phyloP scores from a whole-genome alignment of 2,113 vertebrate species.

The Pholis gunnellus region DNA sequence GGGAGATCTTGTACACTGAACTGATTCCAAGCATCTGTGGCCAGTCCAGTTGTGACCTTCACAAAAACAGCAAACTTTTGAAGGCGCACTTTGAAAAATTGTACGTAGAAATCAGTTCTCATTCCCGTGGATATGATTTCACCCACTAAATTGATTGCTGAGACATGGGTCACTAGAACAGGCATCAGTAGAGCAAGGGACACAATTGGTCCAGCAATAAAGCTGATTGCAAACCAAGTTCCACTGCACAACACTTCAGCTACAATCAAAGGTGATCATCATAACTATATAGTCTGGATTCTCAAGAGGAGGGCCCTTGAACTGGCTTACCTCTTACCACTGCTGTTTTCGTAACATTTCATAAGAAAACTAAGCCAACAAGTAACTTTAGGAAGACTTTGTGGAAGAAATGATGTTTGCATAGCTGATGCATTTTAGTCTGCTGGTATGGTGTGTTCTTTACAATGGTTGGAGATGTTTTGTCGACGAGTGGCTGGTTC shows the following conservation, averaged over 20 bases:
- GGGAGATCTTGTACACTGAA: conserved; percentile 17
- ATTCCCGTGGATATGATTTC: background rate
- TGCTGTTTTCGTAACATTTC: background rate
- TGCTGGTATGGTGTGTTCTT: background rate
- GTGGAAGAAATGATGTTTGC: background rate
- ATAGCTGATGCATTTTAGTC: background rate
- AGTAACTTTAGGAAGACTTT: background rate
- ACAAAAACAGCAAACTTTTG: conserved; percentile 25
- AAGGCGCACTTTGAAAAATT: conserved; percentile 22
- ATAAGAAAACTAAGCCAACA: background rate
- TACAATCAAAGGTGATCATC: conserved; percentile 12
- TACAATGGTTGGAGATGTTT: too few relatives aligned
- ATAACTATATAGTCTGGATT: background rate
- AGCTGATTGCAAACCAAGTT: background rate
- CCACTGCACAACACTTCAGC: background rate
- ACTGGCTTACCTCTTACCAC: background rate
- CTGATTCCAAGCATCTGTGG: conserved; percentile 27
- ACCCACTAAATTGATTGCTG: background rate
- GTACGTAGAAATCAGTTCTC: background rate
- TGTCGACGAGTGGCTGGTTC: background rate
- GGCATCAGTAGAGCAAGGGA: background rate
- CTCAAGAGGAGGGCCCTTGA: background rate
- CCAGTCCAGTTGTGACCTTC: conserved; percentile 35
- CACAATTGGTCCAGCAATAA: background rate
- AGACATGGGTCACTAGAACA: background rate